Evolutionary conservation across 2,888 invertebrate genomes (phyloP), one percentile per base, ranked within the genome.

Genomic region (Cheilosia variabilis): DNA sequence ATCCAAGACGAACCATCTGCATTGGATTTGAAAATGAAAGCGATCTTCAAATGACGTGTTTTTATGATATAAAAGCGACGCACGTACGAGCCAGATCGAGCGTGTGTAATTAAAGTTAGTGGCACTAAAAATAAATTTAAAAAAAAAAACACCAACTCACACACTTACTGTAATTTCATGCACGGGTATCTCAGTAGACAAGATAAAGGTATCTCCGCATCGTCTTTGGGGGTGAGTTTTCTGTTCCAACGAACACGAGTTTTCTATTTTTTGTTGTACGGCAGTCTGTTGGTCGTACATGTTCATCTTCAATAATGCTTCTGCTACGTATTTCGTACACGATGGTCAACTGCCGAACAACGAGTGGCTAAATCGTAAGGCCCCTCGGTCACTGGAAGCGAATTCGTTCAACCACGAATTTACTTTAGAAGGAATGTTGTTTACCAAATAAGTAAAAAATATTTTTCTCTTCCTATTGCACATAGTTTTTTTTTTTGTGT

Each of bases 1-100:
- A 75, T 41, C 24, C 47, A 75, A 63, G 45, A 63, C 41, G 63
- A 65, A 75, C 75, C 65, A 75, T 75, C 47, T 57, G 63, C 72
- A 57, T 9, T 19, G 31, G 45, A 57, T 45, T 43, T 43, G 10
- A 19, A 10, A 19, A 41, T 53, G 41, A 43, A 22, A 4, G 47
- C 4, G 53, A 60, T 62, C 19, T 60, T 19, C 34, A 37, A 58
- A 58, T 53, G 41, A 37, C 24, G 37, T 37, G 50, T 34, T 65
- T 34, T 65, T 65, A 37, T n/a, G 34, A 52, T 19, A n/a, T 6
- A 5, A 10, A 55, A 13, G 41, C 58, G 34, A 50, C 34, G 34
- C 45, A 52, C 50, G 34, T 9, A 34, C 6, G 10, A 27, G 4
- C 27, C n/a, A 4, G 22, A 37, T 7, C 43, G 17, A 62, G 52